Conservation (phyloP, 2,888 invertebrate genomes). For the Apantesis nais region DNA sequence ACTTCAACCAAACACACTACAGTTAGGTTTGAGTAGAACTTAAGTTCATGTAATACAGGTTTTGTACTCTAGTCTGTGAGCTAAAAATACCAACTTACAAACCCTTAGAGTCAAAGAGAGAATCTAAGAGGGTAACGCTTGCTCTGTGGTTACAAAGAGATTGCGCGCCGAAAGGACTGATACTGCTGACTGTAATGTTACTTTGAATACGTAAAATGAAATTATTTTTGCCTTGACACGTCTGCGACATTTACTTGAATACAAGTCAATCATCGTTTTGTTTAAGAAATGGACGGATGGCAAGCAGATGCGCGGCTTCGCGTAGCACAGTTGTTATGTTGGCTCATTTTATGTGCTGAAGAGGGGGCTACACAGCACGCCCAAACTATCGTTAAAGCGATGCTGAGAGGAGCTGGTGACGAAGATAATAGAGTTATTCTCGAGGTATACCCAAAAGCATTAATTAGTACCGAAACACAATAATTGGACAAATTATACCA, state of each 20-base stretch:
- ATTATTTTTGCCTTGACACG: not conserved
- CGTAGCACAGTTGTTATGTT: conserved; percentile 90
- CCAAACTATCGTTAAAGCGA: conserved; percentile 83
- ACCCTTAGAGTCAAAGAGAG: no score
- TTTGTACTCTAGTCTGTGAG: not conserved
- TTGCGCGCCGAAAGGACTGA: no score
- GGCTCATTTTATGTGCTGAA: conserved; percentile 90
- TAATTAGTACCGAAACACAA: no score
- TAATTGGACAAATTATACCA: no score
- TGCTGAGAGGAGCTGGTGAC: conserved; percentile 87
- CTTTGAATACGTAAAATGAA: not conserved
- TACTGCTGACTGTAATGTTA: no score
- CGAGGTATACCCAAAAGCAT: conserved; percentile 67
- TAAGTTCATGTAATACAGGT: not conserved
- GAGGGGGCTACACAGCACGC: conserved; percentile 90
- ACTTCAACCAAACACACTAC: no score
- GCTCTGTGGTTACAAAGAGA: no score
- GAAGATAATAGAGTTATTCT: conserved; percentile 87
- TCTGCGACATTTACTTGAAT: not conserved
- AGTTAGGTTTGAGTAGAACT: no score
- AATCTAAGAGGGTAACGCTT: no score
- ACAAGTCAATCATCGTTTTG: not conserved
- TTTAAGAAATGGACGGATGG: conserved; percentile 91
- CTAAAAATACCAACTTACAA: not conserved
- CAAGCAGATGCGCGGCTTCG: conserved; percentile 88